phyloP scores from a whole-genome alignment of 2,888 invertebrate species.

The Pyrrhosoma nymphula region DNA sequence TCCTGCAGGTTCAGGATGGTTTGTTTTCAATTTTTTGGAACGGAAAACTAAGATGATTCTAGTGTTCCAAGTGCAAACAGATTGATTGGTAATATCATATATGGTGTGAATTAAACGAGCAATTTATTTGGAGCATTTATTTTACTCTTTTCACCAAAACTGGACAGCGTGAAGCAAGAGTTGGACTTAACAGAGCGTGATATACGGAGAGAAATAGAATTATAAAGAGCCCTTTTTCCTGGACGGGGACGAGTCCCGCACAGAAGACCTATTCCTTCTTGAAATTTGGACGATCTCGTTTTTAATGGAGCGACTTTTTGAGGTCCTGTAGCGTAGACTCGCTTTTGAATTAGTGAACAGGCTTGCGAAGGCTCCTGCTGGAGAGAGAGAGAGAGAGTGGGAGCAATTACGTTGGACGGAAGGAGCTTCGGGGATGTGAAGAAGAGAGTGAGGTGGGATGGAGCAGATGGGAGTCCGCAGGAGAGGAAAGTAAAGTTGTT shows the following conservation, averaged over 20 bases:
- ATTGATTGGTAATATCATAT: too few species aligned
- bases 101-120: too few species aligned
- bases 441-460: background rate
- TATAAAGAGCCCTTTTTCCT: background rate
- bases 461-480: background rate
- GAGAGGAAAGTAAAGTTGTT: background rate
- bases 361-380: background rate
- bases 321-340: background rate
- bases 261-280: background rate
- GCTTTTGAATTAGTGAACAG: background rate
- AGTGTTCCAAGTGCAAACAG: too few species aligned
- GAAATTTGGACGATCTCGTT: background rate
- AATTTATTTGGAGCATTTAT: too few species aligned
- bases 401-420: background rate
- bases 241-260: background rate
- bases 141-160: background rate
- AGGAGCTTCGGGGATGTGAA: background rate
- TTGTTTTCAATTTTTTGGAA: too few species aligned
- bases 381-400: background rate
- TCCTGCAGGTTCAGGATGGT: too few species aligned
- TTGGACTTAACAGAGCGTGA: background rate
- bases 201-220: background rate
- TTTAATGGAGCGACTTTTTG: constrained; percentile 11
- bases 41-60: too few species aligned
- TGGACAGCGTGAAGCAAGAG: background rate